Percentiles rank a stretch among this genome's conserved stretches.
Evolutionary conservation across 2,113 vertebrate genomes (phyloP).

Genomic region (Cyanistes caeruleus): DNA sequence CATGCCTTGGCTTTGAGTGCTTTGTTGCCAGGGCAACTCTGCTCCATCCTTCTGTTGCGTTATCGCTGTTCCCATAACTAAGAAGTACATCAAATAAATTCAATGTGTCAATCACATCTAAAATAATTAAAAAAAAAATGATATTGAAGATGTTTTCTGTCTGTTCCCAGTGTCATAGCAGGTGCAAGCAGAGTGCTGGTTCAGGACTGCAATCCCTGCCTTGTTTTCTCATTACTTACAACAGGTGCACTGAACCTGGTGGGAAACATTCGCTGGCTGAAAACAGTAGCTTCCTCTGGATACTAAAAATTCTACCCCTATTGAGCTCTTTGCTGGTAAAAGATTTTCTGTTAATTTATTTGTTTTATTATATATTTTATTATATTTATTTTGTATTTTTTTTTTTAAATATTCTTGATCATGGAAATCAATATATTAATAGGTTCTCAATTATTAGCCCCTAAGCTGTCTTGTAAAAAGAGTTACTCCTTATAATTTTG

Average conservation of each 20-base stretch:
- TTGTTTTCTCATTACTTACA: not conserved
- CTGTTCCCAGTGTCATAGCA: not conserved
- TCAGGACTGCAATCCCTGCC: not conserved
- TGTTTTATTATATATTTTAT: too few species aligned
- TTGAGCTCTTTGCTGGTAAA: not conserved
- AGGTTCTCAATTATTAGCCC: not conserved
- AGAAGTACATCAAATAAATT: constrained; percentile 39
- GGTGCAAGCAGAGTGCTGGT: not conserved
- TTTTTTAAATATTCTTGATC: not conserved
- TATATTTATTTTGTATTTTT: too few species aligned
- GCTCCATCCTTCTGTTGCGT: not conserved
- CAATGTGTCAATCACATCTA: constrained; percentile 37
- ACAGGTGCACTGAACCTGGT: not conserved
- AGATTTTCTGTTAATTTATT: not conserved
- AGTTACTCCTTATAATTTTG: not conserved
- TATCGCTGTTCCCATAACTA: constrained; percentile 23
- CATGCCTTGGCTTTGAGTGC: not conserved
- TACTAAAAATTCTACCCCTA: not conserved
- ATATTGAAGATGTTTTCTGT: not conserved
- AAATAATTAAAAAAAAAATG: not conserved
- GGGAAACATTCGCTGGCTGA: not conserved
- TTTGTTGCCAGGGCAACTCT: constrained; percentile 55
- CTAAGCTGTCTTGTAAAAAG: not conserved
- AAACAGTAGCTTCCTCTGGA: not conserved
- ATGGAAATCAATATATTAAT: not conserved